Base-by-base conservation (phyloP, 2,797 vertebrate species). In the Trachurus trachurus region DNA sequence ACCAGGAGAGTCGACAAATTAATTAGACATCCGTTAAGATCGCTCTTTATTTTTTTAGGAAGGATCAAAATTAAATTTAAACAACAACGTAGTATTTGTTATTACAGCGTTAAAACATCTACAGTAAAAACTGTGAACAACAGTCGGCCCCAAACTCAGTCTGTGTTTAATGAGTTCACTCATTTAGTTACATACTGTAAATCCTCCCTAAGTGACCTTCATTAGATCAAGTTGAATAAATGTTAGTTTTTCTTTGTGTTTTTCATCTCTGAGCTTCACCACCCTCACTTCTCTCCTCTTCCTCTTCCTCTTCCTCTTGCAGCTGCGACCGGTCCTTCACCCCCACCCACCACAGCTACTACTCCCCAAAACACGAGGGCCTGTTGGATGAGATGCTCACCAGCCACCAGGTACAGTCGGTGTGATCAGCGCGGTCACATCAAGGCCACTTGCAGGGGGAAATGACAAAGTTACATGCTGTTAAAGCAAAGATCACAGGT, bases 301-400 rank as follows among this genome's bases (percentile, higher is more conserved):
- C 29, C 95, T 95, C n/a, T 56, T 37, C 29, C 6, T 4, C 31
- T 34, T 34, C 31, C 6, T 5, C 31, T 34, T 82, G 4, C 96
- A 98, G 98, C 94, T 96, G 96, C 60, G 98, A 99, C 95, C 96
- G 97, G 94, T 98, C 98, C 54, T 98, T 97, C 94, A 97, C 96
- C 0, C 91, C 98, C 90, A 97, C 96, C 90, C 97, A 98, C 69
- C 94, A 96, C 60, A 95, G 96, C 68, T 97, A 96, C 94, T 95
- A 95, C 87, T 94, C 95, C 29, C 93, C 96, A 56, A 96, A 96
- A 77, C 96, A 98, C 64, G 96, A 96, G 16, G 94, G 95, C 76
- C 89, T 97, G 93, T 95, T 97, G 66, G 98, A 99, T 0, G 98
- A 99, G 34, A 92, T 96, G 0, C 88, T 99, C 58, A 95, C 93